These are phyloP conservation scores for Arenaria interpres DNA, from an alignment of 2,113 vertebrate genomes.

Conservation along the genomic window DNA sequence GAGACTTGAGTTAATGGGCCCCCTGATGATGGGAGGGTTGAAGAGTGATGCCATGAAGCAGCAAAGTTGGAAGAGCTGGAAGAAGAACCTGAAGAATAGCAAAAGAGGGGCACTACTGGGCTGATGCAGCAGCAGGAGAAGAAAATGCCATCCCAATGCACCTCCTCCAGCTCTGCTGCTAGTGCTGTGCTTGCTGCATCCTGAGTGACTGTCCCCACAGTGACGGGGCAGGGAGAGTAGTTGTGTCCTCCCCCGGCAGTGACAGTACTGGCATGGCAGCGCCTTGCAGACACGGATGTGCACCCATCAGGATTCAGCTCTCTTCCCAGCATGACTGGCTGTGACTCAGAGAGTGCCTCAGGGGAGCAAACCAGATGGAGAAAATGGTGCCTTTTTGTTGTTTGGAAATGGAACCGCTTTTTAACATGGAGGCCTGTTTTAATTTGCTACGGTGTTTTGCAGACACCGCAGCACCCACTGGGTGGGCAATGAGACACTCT, in stretches of 20 bases:
- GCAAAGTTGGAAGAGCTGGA: background rate
- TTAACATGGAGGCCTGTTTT: background rate
- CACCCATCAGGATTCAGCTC: background rate
- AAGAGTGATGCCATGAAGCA: background rate
- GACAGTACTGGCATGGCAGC: background rate
- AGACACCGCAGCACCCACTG: background rate
- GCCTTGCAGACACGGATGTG: background rate
- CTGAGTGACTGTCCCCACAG: fast-evolving
- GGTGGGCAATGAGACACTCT: background rate
- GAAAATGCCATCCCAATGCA: background rate
- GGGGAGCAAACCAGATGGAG: background rate
- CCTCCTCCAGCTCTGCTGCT: background rate
- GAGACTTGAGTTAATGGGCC: background rate
- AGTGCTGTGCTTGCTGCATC: fast-evolving
- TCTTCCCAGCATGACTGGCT: background rate
- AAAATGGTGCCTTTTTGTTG: background rate
- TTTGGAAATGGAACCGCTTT: background rate
- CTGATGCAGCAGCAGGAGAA: background rate
- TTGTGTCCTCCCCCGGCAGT: fast-evolving
- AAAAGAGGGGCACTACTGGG: background rate
- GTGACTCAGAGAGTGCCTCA: slow-evolving; percentile 10
- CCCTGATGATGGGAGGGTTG: background rate
- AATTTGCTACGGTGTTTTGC: background rate
- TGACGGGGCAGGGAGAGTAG: background rate
- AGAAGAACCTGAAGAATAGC: background rate